Evolutionary conservation across 2,797 vertebrate genomes (phyloP), one percentile per base, ranked within the genome.

Genomic region (Fringilla coelebs): DNA sequence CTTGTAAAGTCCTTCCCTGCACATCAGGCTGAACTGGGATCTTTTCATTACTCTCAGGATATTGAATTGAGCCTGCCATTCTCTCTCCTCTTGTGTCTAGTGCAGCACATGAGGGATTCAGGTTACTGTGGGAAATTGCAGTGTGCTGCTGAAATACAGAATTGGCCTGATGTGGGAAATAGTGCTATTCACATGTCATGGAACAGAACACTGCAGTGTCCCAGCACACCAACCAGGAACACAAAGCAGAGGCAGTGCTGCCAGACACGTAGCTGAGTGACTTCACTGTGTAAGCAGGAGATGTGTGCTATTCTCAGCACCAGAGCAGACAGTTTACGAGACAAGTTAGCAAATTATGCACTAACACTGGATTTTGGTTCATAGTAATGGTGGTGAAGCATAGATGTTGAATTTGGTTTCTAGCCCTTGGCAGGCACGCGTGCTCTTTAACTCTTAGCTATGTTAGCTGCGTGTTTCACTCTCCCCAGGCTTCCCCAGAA

Each of bases 191-290:
- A 45, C 48, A 19, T 73, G 80, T 63, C 80, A 9, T 29, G 86
- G 67, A 94, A 85, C 74, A 60, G 1, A 49, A 46, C 88, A 41
- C 88, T 1, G 4, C 61, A 7, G 83, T 26, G 74, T 71, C 74
- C 54, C 88, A 90, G 86, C 90, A 65, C 81, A 67, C 71, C 77
- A 41, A 3, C 1, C 7, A 49, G 63, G 88, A 90, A 54, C 88
- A 92, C 77, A 96, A 92, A 95, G 84, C 77, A 82, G 80, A 57
- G 49, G 75, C 74, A 89, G 46, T 32, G 81, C 93, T 90, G 90
- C 93, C 93, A 94, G 84, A 54, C 88, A 95, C 38, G 32, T 95
- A 93, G 91, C 92, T 24, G 83, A 48, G 90, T 91, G 90, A 93
- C 84, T 95, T 95, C 84, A 89, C 67, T 79, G 45, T 62, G 90